A percentile compares a stretch with the other conserved stretches of the same genome.
These are phyloP conservation scores for Atherinosoma microstoma DNA, from an alignment of 2,797 vertebrate genomes.

Conservation along the genomic window DNA sequence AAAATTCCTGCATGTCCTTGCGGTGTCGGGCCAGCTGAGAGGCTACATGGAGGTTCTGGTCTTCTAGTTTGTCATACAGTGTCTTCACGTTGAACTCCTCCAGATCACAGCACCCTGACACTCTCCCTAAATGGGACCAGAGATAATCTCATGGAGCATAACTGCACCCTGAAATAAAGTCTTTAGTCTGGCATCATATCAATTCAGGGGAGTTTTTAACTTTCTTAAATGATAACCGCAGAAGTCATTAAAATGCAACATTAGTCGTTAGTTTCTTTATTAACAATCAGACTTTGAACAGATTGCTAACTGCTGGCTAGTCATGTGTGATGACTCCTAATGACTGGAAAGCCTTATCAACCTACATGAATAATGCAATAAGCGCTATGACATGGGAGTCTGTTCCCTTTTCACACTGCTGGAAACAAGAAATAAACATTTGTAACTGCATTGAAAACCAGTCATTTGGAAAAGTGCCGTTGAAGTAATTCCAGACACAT, in stretches of 20 bases:
- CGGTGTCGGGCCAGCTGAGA: constrained; percentile 91
- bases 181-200: constrained; percentile 15
- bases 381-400: constrained; percentile 22
- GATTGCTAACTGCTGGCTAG: constrained; percentile 47
- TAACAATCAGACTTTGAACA: constrained; percentile 51
- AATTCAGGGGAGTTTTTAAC: constrained; percentile 3
- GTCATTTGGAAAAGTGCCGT: constrained; percentile 5
- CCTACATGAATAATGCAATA: constrained; percentile 62
- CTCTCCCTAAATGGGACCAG: constrained; percentile 68
- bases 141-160: constrained; percentile 19
- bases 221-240: constrained; percentile 41
- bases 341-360: constrained; percentile 36
- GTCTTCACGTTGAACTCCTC: constrained; percentile 93
- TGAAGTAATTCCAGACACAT: constrained; percentile 5
- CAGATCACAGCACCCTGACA: constrained; percentile 67
- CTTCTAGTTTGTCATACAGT: constrained; percentile 93
- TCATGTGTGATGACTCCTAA: constrained; percentile 59
- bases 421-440: constrained; percentile 10
- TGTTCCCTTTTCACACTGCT: constrained; percentile 8
- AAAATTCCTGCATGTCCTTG: constrained; percentile 88
- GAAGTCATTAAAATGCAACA: constrained; percentile 57
- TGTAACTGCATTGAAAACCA: constrained; percentile 12
- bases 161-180: constrained; percentile 14
- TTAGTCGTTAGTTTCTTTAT: constrained; percentile 59
- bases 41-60: constrained; percentile 91